Evolutionary conservation across 2,888 invertebrate species (phyloP).

Genomic region (Doris montereyensis): DNA sequence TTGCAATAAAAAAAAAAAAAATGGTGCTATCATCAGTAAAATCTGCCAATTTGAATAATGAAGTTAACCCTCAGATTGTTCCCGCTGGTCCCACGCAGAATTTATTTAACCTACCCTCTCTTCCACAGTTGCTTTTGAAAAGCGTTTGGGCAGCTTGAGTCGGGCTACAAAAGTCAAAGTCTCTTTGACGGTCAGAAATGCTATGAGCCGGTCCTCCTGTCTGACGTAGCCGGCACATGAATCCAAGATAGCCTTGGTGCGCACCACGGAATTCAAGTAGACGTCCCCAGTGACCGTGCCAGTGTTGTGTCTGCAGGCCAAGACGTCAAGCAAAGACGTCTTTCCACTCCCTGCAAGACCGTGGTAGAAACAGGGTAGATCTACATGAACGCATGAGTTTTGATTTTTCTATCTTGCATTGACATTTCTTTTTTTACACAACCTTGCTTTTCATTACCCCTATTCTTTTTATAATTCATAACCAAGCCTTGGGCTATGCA

Average conservation of each 20-base stretch:
- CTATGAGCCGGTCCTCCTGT: conserved; percentile 86
- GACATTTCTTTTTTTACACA: no score
- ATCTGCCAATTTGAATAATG: no score
- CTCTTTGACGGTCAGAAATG: conserved; percentile 90
- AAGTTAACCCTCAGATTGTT: no score
- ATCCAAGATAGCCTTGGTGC: conserved; percentile 75
- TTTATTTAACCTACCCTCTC: conserved; percentile 35
- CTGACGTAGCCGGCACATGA: conserved; percentile 87
- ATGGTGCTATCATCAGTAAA: no score
- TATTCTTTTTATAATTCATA: no score
- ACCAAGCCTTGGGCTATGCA: no score
- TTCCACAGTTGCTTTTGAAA: conserved; percentile 29
- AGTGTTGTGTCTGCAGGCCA: conserved; percentile 78
- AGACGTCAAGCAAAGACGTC: conserved; percentile 92
- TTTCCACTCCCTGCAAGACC: conserved; percentile 87
- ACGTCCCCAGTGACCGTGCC: conserved; percentile 90
- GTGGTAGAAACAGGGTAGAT: neutral
- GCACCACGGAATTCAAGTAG: conserved; percentile 87
- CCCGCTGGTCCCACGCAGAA: no score
- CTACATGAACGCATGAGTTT: no score
- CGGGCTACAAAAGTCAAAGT: conserved; percentile 71
- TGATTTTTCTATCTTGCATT: no score
- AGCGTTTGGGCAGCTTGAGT: conserved; percentile 73
- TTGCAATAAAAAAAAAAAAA: no score
- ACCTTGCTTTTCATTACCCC: no score